Conservation (phyloP, 2,113 vertebrate genomes). For the Phodopus roborovskii region DNA sequence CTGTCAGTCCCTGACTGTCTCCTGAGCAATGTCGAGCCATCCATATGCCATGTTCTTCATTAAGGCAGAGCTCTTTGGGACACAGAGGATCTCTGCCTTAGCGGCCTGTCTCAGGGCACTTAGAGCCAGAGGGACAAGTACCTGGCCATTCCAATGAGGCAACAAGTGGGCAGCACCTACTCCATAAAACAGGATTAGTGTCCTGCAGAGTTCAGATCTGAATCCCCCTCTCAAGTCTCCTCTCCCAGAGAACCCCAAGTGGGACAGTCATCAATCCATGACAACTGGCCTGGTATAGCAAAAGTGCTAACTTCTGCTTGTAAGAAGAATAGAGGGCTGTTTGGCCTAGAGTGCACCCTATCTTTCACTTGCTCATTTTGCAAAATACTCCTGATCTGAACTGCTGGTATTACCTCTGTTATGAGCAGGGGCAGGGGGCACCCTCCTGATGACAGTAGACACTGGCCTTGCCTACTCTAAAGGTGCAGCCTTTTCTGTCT, state of each 20-base stretch:
- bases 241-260: background rate
- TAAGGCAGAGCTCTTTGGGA: background rate
- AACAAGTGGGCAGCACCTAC: background rate
- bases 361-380: background rate
- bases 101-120: background rate
- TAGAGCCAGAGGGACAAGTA: background rate
- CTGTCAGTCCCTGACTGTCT: background rate
- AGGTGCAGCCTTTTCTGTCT: background rate
- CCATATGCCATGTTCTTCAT: too few relatives aligned
- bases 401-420: background rate
- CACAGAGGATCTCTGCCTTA: background rate
- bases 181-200: background rate
- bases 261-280: background rate
- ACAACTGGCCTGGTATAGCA: background rate
- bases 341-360: background rate
- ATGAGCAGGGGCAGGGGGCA: background rate
- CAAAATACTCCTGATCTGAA: background rate
- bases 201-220: background rate
- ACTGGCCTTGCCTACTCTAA: background rate
- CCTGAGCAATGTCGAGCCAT: background rate
- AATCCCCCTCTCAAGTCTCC: background rate
- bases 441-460: background rate
- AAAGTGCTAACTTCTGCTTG: background rate
- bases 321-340: background rate
- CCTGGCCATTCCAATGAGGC: background rate